These are phyloP conservation scores for Daktulosphaira vitifoliae DNA, from an alignment of 1,140 invertebrate species.

Conservation along the genomic window DNA sequence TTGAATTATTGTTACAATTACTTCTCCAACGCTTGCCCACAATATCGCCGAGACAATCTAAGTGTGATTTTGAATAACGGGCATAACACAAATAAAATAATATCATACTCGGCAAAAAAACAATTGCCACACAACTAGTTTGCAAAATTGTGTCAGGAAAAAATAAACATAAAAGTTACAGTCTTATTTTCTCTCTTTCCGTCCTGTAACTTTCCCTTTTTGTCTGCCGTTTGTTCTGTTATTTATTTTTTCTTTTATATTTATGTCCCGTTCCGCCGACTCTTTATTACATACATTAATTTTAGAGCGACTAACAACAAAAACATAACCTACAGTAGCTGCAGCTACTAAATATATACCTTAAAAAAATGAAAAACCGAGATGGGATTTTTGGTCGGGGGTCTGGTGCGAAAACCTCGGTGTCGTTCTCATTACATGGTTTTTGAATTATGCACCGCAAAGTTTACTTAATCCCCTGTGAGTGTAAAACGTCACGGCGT, in stretches of 20 bases:
- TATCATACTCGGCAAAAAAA: too few species aligned
- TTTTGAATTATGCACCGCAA: slow-evolving; percentile 33
- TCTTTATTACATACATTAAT: slow-evolving; percentile 32
- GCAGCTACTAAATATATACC: background rate
- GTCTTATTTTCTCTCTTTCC: background rate
- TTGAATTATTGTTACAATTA: too few species aligned
- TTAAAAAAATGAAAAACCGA: slow-evolving; percentile 18
- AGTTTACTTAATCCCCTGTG: slow-evolving; percentile 28
- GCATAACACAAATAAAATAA: too few species aligned
- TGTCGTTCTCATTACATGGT: slow-evolving; percentile 29
- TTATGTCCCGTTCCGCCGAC: slow-evolving; percentile 8
- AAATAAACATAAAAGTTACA: slow-evolving; percentile 6
- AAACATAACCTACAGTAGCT: background rate
- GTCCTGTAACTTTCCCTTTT: background rate
- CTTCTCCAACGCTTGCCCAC: too few species aligned
- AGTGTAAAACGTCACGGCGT: slow-evolving; percentile 29
- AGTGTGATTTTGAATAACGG: too few species aligned
- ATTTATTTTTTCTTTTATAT: slow-evolving; percentile 29
- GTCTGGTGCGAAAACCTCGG: slow-evolving; percentile 4
- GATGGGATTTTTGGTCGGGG: background rate
- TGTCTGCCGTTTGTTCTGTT: background rate
- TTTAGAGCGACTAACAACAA: background rate
- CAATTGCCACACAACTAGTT: too few species aligned
- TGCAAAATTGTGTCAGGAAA: background rate
- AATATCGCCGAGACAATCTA: too few species aligned